phyloP scores from a whole-genome alignment of 2,113 vertebrate species.

The Pipa parva region DNA sequence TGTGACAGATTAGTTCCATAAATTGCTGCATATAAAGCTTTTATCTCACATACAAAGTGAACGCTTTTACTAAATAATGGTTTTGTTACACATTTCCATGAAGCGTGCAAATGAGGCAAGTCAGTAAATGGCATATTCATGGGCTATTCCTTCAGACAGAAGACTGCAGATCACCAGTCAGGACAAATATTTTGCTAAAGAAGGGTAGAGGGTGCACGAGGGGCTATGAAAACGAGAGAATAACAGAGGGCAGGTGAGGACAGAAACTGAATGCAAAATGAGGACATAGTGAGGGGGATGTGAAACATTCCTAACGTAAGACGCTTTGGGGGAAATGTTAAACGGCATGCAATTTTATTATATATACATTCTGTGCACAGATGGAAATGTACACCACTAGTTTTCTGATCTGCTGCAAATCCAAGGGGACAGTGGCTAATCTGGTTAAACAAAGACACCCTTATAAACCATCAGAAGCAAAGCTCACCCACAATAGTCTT shows the following conservation, averaged over 20 bases:
- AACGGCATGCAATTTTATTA: neutral
- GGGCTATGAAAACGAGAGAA: neutral
- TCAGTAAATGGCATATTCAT: slow-evolving; percentile 5
- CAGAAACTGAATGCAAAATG: neutral
- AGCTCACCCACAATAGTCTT: slow-evolving; percentile 36
- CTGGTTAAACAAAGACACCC: neutral
- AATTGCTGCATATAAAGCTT: neutral
- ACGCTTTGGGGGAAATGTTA: neutral
- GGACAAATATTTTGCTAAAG: slow-evolving; percentile 12
- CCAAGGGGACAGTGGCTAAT: slow-evolving; percentile 1
- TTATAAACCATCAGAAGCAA: neutral
- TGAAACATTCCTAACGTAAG: neutral
- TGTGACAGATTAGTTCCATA: neutral
- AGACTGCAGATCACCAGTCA: slow-evolving; percentile 1
- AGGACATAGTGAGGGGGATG: neutral
- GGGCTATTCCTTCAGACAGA: slow-evolving; percentile 1
- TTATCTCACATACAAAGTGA: neutral
- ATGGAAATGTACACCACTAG: neutral
- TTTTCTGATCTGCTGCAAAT: neutral
- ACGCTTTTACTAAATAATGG: neutral
- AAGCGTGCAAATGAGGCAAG: neutral
- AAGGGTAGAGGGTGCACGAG: neutral
- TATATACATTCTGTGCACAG: neutral
- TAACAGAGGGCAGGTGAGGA: slow-evolving; percentile 18
- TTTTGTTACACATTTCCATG: neutral